Evolutionary conservation across 2,797 vertebrate genomes (phyloP).

Genomic region (Macropus fuliginosus): DNA sequence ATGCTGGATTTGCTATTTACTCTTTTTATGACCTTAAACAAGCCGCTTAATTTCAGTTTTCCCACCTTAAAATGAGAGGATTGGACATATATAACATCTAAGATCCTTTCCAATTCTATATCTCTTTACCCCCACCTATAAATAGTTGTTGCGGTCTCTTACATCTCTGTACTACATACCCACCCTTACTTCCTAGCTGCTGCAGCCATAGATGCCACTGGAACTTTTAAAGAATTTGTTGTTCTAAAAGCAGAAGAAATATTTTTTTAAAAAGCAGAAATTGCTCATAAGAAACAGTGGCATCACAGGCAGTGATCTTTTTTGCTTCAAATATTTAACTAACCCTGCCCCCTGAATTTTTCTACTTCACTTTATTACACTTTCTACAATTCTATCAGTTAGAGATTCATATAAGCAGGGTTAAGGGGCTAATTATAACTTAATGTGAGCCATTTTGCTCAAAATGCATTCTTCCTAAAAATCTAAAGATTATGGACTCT

Average conservation of each 20-base stretch:
- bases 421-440: background rate
- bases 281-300: background rate
- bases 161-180: background rate
- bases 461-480: background rate
- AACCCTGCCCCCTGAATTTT: background rate
- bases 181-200: background rate
- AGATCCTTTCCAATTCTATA: background rate
- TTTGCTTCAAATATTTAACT: background rate
- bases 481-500: background rate
- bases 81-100: background rate
- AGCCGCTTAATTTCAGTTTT: background rate
- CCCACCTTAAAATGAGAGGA: background rate
- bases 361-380: background rate
- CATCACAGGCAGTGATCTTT: background rate
- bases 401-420: background rate
- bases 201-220: background rate
- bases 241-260: background rate
- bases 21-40: background rate
- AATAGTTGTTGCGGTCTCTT: background rate
- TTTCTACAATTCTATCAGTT: background rate
- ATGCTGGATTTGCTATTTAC: background rate
- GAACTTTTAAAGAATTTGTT: background rate
- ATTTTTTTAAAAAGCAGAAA: background rate
- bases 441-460: background rate
- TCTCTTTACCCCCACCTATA: background rate